Base-by-base conservation (phyloP, 2,888 invertebrate genomes). In the Leuctra nigra region DNA sequence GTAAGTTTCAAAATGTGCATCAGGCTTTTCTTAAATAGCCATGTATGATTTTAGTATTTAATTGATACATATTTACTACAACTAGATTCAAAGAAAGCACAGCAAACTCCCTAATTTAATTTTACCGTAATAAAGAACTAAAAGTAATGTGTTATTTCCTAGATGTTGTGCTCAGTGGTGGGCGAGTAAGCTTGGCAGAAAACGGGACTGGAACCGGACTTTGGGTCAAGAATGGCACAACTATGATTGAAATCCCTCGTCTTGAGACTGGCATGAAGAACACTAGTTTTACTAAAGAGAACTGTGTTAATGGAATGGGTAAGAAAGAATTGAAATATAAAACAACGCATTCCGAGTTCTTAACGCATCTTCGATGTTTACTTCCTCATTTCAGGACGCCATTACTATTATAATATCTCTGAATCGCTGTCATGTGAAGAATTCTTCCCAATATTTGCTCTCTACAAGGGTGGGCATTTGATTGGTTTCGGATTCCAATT, bases 361-460 rank as follows among this genome's bases (percentile, higher is more conserved):
- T n/a, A n/a, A n/a, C n/a, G n/a, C n/a, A n/a, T n/a, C n/a, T n/a
- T n/a, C n/a, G n/a, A n/a, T n/a, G n/a, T n/a, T n/a, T n/a, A n/a
- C n/a, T n/a, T n/a, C n/a, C n/a, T n/a, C n/a, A n/a, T 18, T 36
- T 7, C 57, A 64, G 64, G 64, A 22, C 61, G 55, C 25, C 64
- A 64, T 54, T 64, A 64, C 57, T 64, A 63, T 59, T 63, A 63
- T 59, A 60, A 59, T 48, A 53, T 63, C 53, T 48, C 52, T 33
- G 23, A 33, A 18, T 36, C 25, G 18, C 24, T 50, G 11, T 14
- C 46, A 13, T 63, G 63, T 57, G 41, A 41, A n/a, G 55, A 63
- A 1, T 61, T 59, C 58, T 63, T 61, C 54, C 59, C 59, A 4
- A 57, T 63, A 57, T 33, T 50, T 33, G 50, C 18, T 1, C 20